Conservation (phyloP, 2,888 invertebrate species). For the Ennomos erosarius region DNA sequence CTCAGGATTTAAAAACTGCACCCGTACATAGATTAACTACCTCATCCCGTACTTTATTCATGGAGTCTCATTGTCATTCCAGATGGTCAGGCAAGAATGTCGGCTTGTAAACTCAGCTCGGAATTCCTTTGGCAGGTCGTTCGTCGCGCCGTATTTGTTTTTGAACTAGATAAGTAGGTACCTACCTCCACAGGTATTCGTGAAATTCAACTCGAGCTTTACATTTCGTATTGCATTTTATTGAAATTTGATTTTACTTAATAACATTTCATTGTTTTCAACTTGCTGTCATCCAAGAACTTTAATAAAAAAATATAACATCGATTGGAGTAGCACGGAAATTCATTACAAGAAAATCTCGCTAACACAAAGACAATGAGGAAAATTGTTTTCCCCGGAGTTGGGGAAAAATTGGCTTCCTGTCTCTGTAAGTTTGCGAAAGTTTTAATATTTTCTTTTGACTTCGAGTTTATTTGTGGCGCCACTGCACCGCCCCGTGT, state of each 20-base stretch:
- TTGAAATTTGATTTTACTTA: too few species aligned
- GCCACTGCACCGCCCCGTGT: too few species aligned
- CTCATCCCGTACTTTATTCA: conserved; percentile 21
- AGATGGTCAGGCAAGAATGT: conserved; percentile 40
- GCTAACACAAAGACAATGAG: conserved; percentile 28
- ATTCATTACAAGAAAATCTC: conserved; percentile 15
- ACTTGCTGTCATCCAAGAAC: too few species aligned
- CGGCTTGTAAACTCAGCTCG: conserved; percentile 38
- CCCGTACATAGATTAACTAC: too few species aligned
- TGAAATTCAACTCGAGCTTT: too few species aligned
- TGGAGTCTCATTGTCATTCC: conserved; percentile 36
- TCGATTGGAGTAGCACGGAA: not conserved
- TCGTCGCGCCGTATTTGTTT: conserved; percentile 46
- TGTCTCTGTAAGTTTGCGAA: conserved; percentile 6
- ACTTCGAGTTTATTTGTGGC: conserved; percentile 1
- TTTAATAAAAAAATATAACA: too few species aligned
- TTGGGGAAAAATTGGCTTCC: conserved; percentile 27
- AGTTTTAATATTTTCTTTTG: conserved; percentile 13
- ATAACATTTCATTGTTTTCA: too few species aligned
- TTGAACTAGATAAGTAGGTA: conserved; percentile 46
- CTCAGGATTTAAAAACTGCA: too few species aligned
- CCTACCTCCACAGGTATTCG: conserved; percentile 47
- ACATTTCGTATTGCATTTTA: too few species aligned
- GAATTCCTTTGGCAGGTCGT: conserved; percentile 45
- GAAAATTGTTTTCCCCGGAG: conserved; percentile 22